A percentile compares a stretch with the other conserved stretches of the same genome.
These are phyloP conservation scores for Drosophila quinaria DNA, from an alignment of 2,888 invertebrate species.

Conservation along the genomic window DNA sequence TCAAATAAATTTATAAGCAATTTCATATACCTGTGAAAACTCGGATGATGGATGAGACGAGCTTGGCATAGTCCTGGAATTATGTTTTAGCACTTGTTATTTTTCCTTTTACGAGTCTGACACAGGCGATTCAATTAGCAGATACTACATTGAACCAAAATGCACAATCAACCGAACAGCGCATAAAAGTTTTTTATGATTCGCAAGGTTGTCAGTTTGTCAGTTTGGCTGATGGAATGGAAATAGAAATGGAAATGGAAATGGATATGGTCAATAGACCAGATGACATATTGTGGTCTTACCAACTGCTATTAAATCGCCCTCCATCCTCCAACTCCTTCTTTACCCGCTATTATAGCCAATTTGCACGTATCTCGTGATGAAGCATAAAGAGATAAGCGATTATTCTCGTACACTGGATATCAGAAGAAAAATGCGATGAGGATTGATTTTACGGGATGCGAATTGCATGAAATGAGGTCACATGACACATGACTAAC, in stretches of 20 bases:
- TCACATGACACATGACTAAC: neutral
- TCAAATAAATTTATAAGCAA: conserved; percentile 5
- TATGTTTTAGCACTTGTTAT: conserved; percentile 27
- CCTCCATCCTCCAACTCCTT: neutral
- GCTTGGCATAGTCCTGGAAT: conserved; percentile 20
- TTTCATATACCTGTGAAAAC: conserved; percentile 3
- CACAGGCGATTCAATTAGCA: conserved; percentile 62
- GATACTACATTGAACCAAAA: conserved; percentile 52
- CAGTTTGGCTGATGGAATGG: conserved; percentile 29
- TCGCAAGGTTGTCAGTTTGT: conserved; percentile 39
- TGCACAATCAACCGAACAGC: conserved; percentile 28
- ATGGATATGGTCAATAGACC: conserved; percentile 49
- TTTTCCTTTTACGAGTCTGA: conserved; percentile 10
- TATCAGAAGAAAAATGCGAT: conserved; percentile 12
- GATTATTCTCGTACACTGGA: conserved; percentile 29
- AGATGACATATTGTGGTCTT: conserved; percentile 52
- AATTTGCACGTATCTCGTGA: conserved; percentile 45
- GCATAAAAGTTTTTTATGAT: conserved; percentile 59
- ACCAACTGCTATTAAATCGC: conserved; percentile 21
- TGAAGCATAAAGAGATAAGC: conserved; percentile 27
- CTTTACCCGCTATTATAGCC: conserved; percentile 9
- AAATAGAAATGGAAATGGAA: conserved; percentile 53
- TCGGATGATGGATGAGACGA: conserved; percentile 19
- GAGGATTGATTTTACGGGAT: conserved; percentile 16
- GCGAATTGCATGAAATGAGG: neutral